A percentile compares a stretch with the other conserved stretches of the same genome.
These are phyloP conservation scores for Leptinotarsa juncta DNA, from an alignment of 2,888 invertebrate species.

Conservation along the genomic window DNA sequence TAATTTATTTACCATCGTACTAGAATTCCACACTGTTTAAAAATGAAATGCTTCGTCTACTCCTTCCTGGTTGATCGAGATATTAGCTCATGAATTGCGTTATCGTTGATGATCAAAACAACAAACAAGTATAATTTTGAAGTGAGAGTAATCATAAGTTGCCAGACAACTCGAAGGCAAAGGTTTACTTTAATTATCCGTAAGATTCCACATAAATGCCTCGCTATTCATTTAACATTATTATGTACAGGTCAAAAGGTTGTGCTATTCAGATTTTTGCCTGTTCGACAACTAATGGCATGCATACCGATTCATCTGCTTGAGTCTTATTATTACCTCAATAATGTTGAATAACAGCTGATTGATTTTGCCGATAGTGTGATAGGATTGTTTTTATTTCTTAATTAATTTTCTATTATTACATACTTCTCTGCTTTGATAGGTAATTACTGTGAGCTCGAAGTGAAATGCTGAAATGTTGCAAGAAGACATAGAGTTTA, in stretches of 20 bases:
- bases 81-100: not conserved
- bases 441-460: conserved; percentile 15
- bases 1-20: no score
- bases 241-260: conserved; percentile 30
- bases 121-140: conserved; percentile 16
- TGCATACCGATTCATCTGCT: conserved; percentile 32
- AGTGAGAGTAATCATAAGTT: conserved; percentile 20
- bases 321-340: conserved; percentile 34
- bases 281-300: conserved; percentile 14
- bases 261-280: conserved; percentile 26
- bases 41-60: not conserved
- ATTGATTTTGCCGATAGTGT: conserved; percentile 24
- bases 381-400: conserved; percentile 34
- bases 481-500: not conserved
- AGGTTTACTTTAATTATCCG: conserved; percentile 24
- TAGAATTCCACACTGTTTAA: not conserved
- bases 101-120: conserved; percentile 4
- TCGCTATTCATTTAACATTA: conserved; percentile 18
- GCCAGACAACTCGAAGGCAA: conserved; percentile 10
- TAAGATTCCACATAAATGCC: conserved; percentile 22
- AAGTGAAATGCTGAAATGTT: conserved; percentile 2
- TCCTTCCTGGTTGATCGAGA: not conserved
- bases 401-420: conserved; percentile 28
- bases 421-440: conserved; percentile 13
- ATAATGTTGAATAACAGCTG: conserved; percentile 29